These are phyloP conservation scores for Chrysina gloriosa DNA, from an alignment of 2,888 invertebrate species.

Conservation along the genomic window DNA sequence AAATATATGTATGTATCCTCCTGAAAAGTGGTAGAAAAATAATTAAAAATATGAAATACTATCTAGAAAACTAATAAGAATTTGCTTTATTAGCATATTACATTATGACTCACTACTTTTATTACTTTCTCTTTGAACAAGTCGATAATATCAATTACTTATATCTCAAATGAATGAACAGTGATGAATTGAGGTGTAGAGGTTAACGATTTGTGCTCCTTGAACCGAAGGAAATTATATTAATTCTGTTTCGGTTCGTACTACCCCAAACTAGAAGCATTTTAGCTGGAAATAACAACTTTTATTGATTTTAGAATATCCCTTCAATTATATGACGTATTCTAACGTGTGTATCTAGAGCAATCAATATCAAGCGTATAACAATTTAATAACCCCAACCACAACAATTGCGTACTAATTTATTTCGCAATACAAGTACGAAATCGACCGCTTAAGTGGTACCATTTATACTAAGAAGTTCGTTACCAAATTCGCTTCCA, in stretches of 20 bases:
- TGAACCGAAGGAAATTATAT: conserved; percentile 37
- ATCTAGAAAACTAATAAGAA: too few relatives aligned
- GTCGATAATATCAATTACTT: conserved; percentile 4
- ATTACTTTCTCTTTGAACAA: background rate
- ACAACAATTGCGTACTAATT: conserved; percentile 12
- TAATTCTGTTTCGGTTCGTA: conserved; percentile 39
- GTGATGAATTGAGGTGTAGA: background rate
- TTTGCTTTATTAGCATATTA: background rate
- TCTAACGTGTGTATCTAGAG: conserved; percentile 38
- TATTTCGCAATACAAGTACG: conserved; percentile 15
- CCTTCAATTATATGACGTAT: conserved; percentile 41
- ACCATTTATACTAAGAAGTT: conserved; percentile 3
- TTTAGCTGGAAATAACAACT: conserved; percentile 35
- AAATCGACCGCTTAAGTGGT: conserved; percentile 5
- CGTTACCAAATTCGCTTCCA: too few relatives aligned
- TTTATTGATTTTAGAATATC: conserved; percentile 40
- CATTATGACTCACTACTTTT: background rate
- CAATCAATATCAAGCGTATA: conserved; percentile 32
- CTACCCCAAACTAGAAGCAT: conserved; percentile 26
- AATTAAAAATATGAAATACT: too few relatives aligned
- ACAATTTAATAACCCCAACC: conserved; percentile 9
- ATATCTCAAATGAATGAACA: conserved; percentile 7
- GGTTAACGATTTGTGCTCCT: conserved; percentile 19
- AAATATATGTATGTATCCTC: too few relatives aligned
- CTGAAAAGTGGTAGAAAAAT: too few relatives aligned